Conservation (phyloP, 2,888 invertebrate genomes). For the Troilus luridus region DNA sequence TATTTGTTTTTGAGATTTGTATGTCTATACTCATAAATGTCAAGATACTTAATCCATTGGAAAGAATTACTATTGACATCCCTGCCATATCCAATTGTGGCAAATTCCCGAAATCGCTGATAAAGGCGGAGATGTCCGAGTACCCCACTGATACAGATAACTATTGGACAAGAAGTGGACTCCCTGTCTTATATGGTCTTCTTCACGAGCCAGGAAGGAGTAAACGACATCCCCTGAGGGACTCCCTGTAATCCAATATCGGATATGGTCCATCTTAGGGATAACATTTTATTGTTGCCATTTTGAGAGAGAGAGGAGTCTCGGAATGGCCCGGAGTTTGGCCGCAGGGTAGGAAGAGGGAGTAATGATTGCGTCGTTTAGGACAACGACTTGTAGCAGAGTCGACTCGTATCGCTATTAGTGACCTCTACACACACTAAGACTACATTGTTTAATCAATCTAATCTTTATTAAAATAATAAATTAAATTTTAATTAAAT, state of each 20-base stretch:
- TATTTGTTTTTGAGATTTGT: neutral
- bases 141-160: neutral
- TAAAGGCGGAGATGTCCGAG: neutral
- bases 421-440: neutral
- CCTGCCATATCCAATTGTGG: neutral
- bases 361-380: neutral
- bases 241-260: neutral
- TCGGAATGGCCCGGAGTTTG: neutral
- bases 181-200: neutral
- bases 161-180: neutral
- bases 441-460: neutral
- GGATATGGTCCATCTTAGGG: constrained; percentile 19
- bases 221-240: neutral
- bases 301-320: neutral
- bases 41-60: neutral
- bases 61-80: neutral
- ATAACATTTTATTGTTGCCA: constrained; percentile 33
- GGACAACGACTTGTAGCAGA: neutral
- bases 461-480: no score
- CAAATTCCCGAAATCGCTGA: neutral
- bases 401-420: neutral
- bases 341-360: neutral
- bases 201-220: neutral
- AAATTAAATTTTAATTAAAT: no score
- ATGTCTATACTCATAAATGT: neutral